These are phyloP conservation scores for Thunnus maccoyii DNA, from an alignment of 2,113 vertebrate species.

Conservation along the genomic window DNA sequence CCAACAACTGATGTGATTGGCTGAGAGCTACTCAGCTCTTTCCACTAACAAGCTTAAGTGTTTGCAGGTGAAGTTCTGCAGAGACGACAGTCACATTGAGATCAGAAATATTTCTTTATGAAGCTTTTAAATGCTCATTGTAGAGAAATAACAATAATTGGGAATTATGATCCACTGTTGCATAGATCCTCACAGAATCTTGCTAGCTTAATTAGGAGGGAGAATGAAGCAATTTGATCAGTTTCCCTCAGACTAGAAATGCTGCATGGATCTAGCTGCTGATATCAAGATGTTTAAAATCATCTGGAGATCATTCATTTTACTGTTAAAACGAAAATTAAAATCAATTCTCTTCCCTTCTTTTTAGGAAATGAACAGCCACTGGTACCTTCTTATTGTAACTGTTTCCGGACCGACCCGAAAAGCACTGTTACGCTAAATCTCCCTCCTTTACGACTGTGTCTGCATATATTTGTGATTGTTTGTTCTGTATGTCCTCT, in stretches of 20 bases:
- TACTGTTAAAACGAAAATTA: neutral
- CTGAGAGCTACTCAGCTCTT: neutral
- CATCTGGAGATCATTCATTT: neutral
- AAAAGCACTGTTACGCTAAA: conserved; percentile 18
- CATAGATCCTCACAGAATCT: neutral
- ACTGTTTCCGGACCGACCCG: neutral
- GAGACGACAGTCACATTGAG: neutral
- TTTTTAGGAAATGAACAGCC: neutral
- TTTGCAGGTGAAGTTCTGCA: conserved; percentile 1
- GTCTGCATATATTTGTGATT: conserved; percentile 3
- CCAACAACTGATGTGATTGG: neutral
- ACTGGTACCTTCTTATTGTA: neutral
- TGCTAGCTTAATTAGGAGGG: neutral
- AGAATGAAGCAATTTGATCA: conserved; percentile 10
- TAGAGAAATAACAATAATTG: conserved; percentile 8
- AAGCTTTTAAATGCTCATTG: neutral
- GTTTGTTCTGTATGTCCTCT: conserved; percentile 19
- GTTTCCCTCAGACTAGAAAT: neutral
- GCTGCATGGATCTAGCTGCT: no score
- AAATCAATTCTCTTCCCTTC: neutral
- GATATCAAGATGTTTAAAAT: no score
- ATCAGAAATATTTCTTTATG: neutral
- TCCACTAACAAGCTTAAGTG: neutral
- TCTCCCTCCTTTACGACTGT: neutral
- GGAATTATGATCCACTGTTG: neutral